Conservation (phyloP, 2,888 invertebrate genomes). For the Bursaphelenchus okinawaensis region DNA sequence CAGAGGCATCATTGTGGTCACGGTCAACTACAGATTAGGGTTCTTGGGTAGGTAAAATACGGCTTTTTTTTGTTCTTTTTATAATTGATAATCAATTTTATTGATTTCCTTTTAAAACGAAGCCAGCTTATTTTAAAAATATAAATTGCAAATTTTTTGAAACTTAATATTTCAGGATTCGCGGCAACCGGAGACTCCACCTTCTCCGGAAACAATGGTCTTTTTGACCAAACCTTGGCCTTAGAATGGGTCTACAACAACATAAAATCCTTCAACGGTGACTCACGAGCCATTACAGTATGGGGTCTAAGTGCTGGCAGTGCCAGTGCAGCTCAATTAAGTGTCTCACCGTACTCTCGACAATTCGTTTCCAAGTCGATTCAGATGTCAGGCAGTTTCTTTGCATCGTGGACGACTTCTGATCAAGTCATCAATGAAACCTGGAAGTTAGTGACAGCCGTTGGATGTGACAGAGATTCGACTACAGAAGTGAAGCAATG, state of each 20-base stretch:
- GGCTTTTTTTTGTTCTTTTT: not conserved
- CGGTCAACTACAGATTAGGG: slow-evolving; percentile 17
- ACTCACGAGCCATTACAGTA: slow-evolving; percentile 13
- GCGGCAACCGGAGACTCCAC: slow-evolving; percentile 10
- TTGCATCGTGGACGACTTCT: slow-evolving; percentile 10
- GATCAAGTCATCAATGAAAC: slow-evolving; percentile 9
- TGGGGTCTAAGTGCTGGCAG: slow-evolving; percentile 13
- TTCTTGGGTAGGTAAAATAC: slow-evolving; percentile 2
- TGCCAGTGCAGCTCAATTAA: slow-evolving; percentile 1
- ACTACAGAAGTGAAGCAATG: not conserved
- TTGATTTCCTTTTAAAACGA: no score
- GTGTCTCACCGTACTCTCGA: not conserved
- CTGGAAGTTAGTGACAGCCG: not conserved
- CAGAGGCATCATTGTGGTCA: slow-evolving; percentile 18
- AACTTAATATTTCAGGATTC: slow-evolving; percentile 4
- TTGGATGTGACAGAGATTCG: not conserved
- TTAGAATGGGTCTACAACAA: slow-evolving; percentile 12
- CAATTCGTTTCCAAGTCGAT: slow-evolving; percentile 8
- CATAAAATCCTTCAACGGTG: slow-evolving; percentile 10
- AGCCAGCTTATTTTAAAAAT: no score
- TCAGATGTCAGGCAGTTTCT: slow-evolving; percentile 10
- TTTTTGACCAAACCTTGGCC: slow-evolving; percentile 13
- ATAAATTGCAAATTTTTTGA: no score
- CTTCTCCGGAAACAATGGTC: slow-evolving; percentile 10
- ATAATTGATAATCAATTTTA: not conserved